Conservation (phyloP, 2,113 vertebrate species). For the Copsychus sechellarum region DNA sequence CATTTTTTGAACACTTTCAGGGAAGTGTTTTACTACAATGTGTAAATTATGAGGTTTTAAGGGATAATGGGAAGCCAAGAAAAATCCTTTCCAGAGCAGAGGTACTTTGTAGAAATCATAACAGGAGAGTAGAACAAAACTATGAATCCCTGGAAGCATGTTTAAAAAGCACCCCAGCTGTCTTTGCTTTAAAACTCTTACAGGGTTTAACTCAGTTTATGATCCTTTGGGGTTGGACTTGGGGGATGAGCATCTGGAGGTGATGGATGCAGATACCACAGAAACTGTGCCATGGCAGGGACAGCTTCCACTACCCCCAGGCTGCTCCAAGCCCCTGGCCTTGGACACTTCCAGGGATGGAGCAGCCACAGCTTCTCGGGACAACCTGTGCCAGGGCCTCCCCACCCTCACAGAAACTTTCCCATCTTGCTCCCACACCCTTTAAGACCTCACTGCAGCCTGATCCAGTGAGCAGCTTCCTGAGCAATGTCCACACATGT, state of each 20-base stretch:
- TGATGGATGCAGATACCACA: background rate
- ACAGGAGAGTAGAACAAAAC: background rate
- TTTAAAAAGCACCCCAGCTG: background rate
- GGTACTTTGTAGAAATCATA: background rate
- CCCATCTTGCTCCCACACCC: background rate
- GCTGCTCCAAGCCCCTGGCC: background rate
- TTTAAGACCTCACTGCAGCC: background rate
- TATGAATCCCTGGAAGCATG: background rate
- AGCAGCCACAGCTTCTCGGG: too few relatives aligned
- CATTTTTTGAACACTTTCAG: background rate
- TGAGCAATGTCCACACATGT: background rate
- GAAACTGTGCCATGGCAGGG: background rate
- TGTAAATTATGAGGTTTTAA: background rate
- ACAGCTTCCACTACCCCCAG: background rate
- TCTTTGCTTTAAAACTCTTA: background rate
- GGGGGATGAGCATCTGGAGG: background rate
- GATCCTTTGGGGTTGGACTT: background rate
- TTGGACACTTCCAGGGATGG: background rate
- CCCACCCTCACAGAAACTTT: background rate
- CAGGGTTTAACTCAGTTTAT: background rate
- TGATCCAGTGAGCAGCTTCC: background rate
- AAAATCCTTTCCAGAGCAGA: background rate
- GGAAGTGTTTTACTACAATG: background rate
- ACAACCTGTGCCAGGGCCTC: too few relatives aligned
- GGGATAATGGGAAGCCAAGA: background rate